Conservation (phyloP, 2,888 invertebrate genomes). For the Hermodice carunculata region DNA sequence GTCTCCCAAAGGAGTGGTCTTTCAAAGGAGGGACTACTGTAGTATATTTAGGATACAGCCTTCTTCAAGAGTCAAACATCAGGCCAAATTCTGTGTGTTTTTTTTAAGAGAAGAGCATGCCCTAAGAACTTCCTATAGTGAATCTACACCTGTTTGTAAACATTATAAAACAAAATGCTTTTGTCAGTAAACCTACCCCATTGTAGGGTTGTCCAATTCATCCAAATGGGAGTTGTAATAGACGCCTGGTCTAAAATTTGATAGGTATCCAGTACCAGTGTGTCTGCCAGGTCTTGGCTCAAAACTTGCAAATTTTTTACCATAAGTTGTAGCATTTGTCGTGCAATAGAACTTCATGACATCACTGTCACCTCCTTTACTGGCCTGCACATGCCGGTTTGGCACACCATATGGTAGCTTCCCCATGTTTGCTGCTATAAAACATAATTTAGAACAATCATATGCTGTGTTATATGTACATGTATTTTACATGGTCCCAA, state of each 20-base stretch:
- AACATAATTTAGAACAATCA: no score
- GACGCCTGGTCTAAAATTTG: slow-evolving; percentile 67
- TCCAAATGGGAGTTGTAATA: slow-evolving; percentile 66
- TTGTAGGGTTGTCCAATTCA: slow-evolving; percentile 66
- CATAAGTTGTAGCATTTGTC: slow-evolving; percentile 64
- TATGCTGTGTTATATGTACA: no score
- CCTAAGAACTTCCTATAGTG: neutral
- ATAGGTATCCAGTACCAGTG: slow-evolving; percentile 66
- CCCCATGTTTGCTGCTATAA: no score
- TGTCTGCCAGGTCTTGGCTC: slow-evolving; percentile 62
- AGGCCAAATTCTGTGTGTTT: neutral
- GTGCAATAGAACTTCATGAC: slow-evolving; percentile 69
- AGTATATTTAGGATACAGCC: no score
- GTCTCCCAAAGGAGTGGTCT: no score
- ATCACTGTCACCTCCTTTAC: slow-evolving; percentile 67
- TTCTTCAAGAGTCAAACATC: no score
- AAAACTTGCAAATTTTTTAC: slow-evolving; percentile 62
- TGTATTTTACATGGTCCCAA: no score
- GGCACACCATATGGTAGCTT: slow-evolving; percentile 59
- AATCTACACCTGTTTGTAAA: neutral
- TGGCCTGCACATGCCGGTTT: slow-evolving; percentile 61
- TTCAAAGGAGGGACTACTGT: no score
- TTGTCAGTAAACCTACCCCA: slow-evolving; percentile 62
- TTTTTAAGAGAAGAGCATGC: neutral
- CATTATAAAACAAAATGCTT: no score